These are phyloP conservation scores for Drosophila mayri DNA, from an alignment of 1,140 invertebrate species.

Conservation along the genomic window DNA sequence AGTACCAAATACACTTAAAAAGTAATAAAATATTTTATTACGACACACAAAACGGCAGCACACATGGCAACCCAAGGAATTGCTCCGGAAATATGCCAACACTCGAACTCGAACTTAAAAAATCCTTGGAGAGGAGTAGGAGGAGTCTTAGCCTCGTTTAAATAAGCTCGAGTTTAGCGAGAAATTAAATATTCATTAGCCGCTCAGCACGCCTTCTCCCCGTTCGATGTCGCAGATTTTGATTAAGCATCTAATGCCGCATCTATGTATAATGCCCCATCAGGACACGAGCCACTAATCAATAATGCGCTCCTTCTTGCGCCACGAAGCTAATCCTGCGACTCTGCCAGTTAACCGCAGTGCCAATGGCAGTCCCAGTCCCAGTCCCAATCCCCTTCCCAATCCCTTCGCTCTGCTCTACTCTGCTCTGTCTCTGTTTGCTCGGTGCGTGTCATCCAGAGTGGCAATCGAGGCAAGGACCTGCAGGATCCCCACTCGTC, in stretches of 20 bases:
- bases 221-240: slow-evolving; percentile 51
- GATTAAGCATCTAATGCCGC: slow-evolving; percentile 57
- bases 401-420: neutral
- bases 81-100: slow-evolving; percentile 52
- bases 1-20: slow-evolving; percentile 79
- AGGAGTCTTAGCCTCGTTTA: slow-evolving; percentile 12
- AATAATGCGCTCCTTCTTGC: slow-evolving; percentile 61
- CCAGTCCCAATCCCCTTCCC: slow-evolving; percentile 10
- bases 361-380: slow-evolving; percentile 28
- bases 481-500: slow-evolving; percentile 14
- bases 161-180: slow-evolving; percentile 2
- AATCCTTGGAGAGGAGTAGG: slow-evolving; percentile 13
- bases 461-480: slow-evolving; percentile 52
- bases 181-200: slow-evolving; percentile 68
- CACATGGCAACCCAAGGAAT: slow-evolving; percentile 34
- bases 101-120: slow-evolving; percentile 16
- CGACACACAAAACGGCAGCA: slow-evolving; percentile 51
- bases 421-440: slow-evolving; percentile 45
- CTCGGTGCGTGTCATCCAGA: slow-evolving; percentile 68
- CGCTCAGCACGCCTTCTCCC: slow-evolving; percentile 19
- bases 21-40: slow-evolving; percentile 79
- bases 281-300: slow-evolving; percentile 63
- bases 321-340: slow-evolving; percentile 73
- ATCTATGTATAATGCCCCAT: slow-evolving; percentile 40
- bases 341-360: slow-evolving; percentile 48